Base-by-base conservation (phyloP, 2,113 vertebrate genomes). In the Picathartes gymnocephalus region DNA sequence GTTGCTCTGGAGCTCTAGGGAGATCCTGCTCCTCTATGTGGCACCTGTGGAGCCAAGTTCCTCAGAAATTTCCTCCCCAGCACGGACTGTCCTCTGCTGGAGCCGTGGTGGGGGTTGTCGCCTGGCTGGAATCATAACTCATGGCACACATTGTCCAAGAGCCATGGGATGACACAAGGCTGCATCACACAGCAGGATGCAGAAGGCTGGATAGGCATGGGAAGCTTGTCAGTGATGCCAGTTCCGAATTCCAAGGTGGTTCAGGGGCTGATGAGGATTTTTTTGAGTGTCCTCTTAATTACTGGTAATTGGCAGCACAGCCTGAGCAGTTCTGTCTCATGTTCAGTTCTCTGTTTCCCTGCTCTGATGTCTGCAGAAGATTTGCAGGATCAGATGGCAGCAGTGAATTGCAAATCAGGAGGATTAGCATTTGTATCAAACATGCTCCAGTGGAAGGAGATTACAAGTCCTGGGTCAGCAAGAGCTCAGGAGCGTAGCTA, bases 341-440 rank as follows among this genome's bases (percentile, higher is more conserved):
- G 4, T 39, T 47, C 50, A 7, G 9, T 39, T 64, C 81, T 54
- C 62, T 71, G 2, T 44, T 64, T 56, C 35, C 58, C 27, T 20
- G 25, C 56, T 82, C 61, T 7, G 11, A 4, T 21, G 45, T 40
- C 86, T 83, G 72, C 65, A 51, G 83, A 71, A 86, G 89, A 21
- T 84, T 87, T 92, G 57, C 45, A 28, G 68, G 82, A 89, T 95
- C 78, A 91, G 81, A 58, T 91, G 87, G 93, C n/a, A 35, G 33
- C 62, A 21, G 57, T 9, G 84, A 86, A 74, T 74, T 88, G 88
- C 54, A 69, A 61, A 92, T 87, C 35, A 28, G 77, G 76, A 71
- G 60, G 76, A 88, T 94, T 65, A 83, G 47, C 51, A 42, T 85
- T 85, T 60, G 33, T 66, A n/a, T 78, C 80, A 9, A 81, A 20